Conservation (phyloP, 2,888 invertebrate genomes). For the Melinaea menophilus region DNA sequence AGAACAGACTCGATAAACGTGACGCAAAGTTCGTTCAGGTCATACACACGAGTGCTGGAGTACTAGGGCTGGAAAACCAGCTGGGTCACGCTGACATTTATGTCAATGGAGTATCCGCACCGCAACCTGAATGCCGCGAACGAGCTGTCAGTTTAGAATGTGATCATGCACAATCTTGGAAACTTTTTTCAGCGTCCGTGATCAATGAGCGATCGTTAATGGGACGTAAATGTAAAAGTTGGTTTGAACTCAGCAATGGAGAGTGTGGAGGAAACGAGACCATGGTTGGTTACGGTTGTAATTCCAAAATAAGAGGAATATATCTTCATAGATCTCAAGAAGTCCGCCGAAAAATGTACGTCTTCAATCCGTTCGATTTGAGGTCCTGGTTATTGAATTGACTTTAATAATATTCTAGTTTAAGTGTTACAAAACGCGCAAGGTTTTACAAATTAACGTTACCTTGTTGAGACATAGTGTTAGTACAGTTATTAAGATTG, state of each 20-base stretch:
- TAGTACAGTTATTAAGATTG: too few species aligned
- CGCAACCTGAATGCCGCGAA: slow-evolving; percentile 57
- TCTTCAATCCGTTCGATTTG: slow-evolving; percentile 49
- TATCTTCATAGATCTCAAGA: slow-evolving; percentile 52
- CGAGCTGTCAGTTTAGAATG: slow-evolving; percentile 56
- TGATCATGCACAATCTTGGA: slow-evolving; percentile 65
- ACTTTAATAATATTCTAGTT: slow-evolving; percentile 2
- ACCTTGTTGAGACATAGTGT: too few species aligned
- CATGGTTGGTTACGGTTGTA: slow-evolving; percentile 51
- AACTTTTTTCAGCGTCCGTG: slow-evolving; percentile 52
- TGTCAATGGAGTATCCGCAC: slow-evolving; percentile 57
- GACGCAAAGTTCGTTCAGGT: slow-evolving; percentile 66
- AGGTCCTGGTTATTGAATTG: slow-evolving; percentile 32
- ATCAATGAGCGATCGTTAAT: slow-evolving; percentile 39
- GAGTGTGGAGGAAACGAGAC: slow-evolving; percentile 49
- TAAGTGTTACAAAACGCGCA: too few species aligned
- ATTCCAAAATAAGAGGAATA: slow-evolving; percentile 43
- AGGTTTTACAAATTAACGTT: too few species aligned
- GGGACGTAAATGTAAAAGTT: slow-evolving; percentile 47
- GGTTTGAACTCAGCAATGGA: slow-evolving; percentile 47
- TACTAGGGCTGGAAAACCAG: slow-evolving; percentile 58
- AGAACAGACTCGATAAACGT: slow-evolving; percentile 43
- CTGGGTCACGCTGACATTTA: slow-evolving; percentile 64
- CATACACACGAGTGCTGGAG: slow-evolving; percentile 60
- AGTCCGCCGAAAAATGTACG: slow-evolving; percentile 32